Base-by-base conservation (phyloP, 2,888 invertebrate species). In the Dioctria linearis region DNA sequence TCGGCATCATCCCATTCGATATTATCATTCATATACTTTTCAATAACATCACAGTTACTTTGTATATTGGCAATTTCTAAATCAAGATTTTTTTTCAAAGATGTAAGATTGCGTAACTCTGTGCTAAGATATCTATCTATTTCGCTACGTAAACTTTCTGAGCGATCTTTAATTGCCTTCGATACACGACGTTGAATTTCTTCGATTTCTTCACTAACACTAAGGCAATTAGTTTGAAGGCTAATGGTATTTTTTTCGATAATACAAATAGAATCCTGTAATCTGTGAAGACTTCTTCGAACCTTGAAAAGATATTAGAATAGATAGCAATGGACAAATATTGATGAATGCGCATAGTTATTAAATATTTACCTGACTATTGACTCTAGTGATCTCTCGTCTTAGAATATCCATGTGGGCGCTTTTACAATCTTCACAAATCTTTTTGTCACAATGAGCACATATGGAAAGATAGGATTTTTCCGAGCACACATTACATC, bases 361-460 rank as follows among this genome's bases (percentile, higher is more conserved):
- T 69, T 13, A 13, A 8, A 49, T 42, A 54, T 46, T 84, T 85
- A 92, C 92, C 92, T 96, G 96, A 87, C 95, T 95, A 87, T 96
- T 95, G 81, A 97, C 94, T 86, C 97, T 93, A 82, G 93, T 91
- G 65, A 98, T 96, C 91, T 98, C 98, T 81, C 98, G 92, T 84
- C 97, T 93, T 81, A 98, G 90, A 84, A 98, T 97, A 88, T 98
- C 98, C 94, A 97, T 95, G 89, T 99, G 98, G 11, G 97, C 96
- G 80, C 95, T 94, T 89, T 98, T 98, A 90, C 99, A 99, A 87
- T 98, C 97, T 84, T 95, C 94, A 89, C 99, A 99, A 83, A 98
- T 95, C 90, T 97, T 96, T 87, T 98, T 97, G 86, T 98, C 98
- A 90, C 99, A 99, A 89, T 99, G 99, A 42, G 95, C 94, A 89